phyloP scores from a whole-genome alignment of 53 echinoderm and acorn worm genomes.

The Holothuria leucospilota region DNA sequence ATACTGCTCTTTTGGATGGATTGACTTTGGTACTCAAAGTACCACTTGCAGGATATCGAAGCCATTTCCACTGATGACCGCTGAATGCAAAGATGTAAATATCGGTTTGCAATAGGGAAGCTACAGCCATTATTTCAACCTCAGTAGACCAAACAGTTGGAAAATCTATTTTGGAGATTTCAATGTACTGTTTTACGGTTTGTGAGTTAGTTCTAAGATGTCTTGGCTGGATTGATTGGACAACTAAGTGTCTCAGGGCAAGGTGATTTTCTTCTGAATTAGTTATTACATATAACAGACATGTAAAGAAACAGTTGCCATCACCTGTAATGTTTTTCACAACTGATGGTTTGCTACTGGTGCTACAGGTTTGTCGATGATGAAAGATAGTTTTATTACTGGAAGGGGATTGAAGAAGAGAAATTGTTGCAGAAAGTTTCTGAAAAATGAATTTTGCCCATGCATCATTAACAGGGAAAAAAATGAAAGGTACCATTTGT shows the following conservation, averaged over 20 bases:
- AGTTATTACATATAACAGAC: neutral
- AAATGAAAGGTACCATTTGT: too few relatives aligned
- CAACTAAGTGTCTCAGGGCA: neutral
- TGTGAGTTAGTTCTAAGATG: neutral
- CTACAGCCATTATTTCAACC: too few relatives aligned
- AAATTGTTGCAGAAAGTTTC: neutral
- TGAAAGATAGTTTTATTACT: neutral
- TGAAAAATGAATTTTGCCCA: neutral
- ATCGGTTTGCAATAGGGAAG: too few relatives aligned
- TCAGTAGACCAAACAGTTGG: neutral
- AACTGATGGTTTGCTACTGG: neutral
- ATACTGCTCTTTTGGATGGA: neutral
- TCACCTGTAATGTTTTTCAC: neutral
- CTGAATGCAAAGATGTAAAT: constrained; percentile 1
- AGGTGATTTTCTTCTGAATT: too few relatives aligned
- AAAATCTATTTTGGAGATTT: neutral
- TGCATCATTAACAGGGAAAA: neutral
- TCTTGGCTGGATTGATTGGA: neutral
- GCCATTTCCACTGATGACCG: constrained; percentile 24
- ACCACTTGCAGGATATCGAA: neutral
- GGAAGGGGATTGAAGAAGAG: neutral
- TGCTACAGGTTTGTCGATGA: neutral
- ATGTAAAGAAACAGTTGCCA: constrained; percentile 15
- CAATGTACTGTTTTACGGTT: neutral
- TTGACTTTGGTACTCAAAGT: neutral